Evolutionary conservation across 1,140 invertebrate genomes (phyloP), one percentile per base, ranked within the genome.

Genomic region (Drosophila jambulina): DNA sequence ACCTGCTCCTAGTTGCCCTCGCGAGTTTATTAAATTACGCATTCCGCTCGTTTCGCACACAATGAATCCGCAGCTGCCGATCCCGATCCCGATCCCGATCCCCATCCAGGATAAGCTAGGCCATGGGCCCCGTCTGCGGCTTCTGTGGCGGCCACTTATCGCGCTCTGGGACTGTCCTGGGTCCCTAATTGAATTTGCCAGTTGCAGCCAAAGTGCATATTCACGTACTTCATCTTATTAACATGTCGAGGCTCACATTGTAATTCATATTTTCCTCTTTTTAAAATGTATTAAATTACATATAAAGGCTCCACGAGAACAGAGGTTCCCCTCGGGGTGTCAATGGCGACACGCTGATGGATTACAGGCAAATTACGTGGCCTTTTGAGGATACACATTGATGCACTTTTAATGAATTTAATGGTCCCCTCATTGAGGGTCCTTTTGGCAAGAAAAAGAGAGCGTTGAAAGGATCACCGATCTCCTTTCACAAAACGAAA

Each of bases 331-430:
- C 46, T 65, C 65, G 67, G 76, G 84, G 84, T 74, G 75, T 76
- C 84, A 79, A 80, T 69, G 60, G 80, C 74, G 61, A 77, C 64
- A 60, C 63, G 64, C 78, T 88, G 84, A 88, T 88, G 84, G 84
- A 88, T 88, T 88, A 88, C 84, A 90, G 59, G 74, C 78, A 78
- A 88, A 90, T 88, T 88, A 87, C 61, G 51, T 25, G 65, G 43
- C 29, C 45, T 64, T 46, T 59, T 19, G 54, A 23, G 43, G 60
- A 71, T 82, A 74, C 71, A 80, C 77, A 88, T 75, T 88, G 69
- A 87, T 87, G 84, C 72, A 78, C 58, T 90, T 88, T 88, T 88
- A 88, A 88, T 88, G 80, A 90, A 88, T 78, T 88, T 84, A 88
- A 88, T 88, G 80, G 61, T 40, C n/a, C 29, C 48, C 43, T 29